These are phyloP conservation scores for Ophion ellenae DNA, from an alignment of 2,888 invertebrate species.

Conservation along the genomic window DNA sequence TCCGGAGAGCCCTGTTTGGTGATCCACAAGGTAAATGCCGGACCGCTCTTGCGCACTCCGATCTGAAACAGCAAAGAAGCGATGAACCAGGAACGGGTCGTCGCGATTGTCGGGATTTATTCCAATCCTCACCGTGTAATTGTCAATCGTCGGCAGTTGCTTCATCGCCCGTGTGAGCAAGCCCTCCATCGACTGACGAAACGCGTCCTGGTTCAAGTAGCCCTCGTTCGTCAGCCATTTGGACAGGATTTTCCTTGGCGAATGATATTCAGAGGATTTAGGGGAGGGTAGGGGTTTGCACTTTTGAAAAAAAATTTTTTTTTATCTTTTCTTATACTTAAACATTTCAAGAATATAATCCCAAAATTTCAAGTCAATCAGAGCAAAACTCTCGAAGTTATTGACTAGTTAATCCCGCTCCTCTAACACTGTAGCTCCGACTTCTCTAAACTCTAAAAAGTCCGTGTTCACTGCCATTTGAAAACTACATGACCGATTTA, in stretches of 20 bases:
- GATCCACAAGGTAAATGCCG: constrained; percentile 86
- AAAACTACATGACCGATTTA: too few species aligned
- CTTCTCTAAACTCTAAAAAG: too few species aligned
- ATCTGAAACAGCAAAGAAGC: constrained; percentile 73
- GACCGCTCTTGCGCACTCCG: constrained; percentile 84
- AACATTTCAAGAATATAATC: too few species aligned
- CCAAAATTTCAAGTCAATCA: too few species aligned
- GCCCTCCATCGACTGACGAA: constrained; percentile 86
- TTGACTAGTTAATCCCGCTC: too few species aligned
- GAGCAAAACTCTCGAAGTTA: too few species aligned
- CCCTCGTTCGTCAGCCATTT: constrained; percentile 84
- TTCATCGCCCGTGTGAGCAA: constrained; percentile 67
- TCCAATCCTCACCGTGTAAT: constrained; percentile 26
- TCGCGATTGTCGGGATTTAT: not conserved
- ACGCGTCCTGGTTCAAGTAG: constrained; percentile 84
- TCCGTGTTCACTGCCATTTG: too few species aligned
- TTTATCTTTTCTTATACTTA: too few species aligned
- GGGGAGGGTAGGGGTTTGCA: too few species aligned
- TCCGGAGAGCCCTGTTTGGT: constrained; percentile 71
- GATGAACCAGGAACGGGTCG: not conserved
- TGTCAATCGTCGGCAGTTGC: not conserved
- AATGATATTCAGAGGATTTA: constrained; percentile 1
- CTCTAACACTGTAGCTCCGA: too few species aligned
- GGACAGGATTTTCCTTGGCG: constrained; percentile 80
- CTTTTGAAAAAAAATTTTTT: too few species aligned